Percentiles rank a stretch among this genome's conserved stretches.
Conservation (phyloP, 2,797 vertebrate species). For the Coilia nasus region DNA sequence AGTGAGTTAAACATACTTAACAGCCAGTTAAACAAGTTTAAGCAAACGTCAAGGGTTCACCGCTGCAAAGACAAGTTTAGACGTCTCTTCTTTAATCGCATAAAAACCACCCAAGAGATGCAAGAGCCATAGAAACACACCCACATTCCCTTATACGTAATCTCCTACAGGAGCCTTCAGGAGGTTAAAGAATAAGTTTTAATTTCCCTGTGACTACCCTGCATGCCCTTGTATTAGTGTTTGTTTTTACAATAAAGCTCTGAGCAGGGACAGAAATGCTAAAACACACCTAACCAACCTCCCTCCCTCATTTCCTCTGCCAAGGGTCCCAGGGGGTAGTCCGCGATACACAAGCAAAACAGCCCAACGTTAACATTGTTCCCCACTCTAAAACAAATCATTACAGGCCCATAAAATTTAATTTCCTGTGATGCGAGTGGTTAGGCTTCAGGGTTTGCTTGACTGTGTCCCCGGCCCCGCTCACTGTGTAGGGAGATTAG, state of each 20-base stretch:
- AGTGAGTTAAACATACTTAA: conserved; percentile 49
- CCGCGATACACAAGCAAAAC: conserved; percentile 27
- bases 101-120: not conserved
- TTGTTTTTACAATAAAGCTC: not conserved
- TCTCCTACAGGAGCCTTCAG: not conserved
- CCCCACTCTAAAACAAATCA: conserved; percentile 63
- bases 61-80: conserved; percentile 20
- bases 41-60: conserved; percentile 46
- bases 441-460: conserved; percentile 49
- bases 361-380: conserved; percentile 29
- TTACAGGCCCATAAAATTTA: conserved; percentile 58
- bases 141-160: not conserved
- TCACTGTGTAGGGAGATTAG: conserved; percentile 32
- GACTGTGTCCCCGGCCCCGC: not conserved
- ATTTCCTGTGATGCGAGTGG: conserved; percentile 64
- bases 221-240: not conserved
- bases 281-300: not conserved
- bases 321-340: not conserved
- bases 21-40: conserved; percentile 41
- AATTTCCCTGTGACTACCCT: not conserved
- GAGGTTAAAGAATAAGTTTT: not conserved
- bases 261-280: not conserved
- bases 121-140: not conserved
- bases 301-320: not conserved
- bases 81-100: not conserved